Percentiles rank a stretch among this genome's conserved stretches.
Conservation (phyloP, 1,140 invertebrate species). For the Cryptotermes secundus region DNA sequence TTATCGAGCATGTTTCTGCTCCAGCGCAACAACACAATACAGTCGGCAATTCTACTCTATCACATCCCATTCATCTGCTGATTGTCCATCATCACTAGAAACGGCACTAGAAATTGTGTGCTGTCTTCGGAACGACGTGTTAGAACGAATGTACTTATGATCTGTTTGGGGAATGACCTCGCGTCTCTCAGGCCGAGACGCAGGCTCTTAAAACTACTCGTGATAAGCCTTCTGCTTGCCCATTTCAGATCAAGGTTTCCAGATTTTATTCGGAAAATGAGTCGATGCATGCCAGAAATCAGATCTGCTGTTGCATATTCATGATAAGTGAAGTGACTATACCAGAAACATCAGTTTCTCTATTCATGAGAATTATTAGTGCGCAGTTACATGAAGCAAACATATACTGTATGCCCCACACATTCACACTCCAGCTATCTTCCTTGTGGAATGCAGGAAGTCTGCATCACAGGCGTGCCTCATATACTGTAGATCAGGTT, state of each 20-base stretch:
- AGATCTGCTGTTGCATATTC: not conserved
- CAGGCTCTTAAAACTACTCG: too few species aligned
- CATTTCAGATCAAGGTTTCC: too few species aligned
- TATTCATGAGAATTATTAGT: not conserved
- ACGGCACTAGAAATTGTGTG: not conserved
- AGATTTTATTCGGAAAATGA: not conserved
- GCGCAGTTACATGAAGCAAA: not conserved
- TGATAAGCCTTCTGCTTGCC: not conserved
- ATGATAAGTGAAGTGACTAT: not conserved
- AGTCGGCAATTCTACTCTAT: not conserved
- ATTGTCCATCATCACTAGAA: not conserved
- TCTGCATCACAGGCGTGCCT: too few species aligned
- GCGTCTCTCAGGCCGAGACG: too few species aligned
- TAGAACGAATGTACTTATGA: not conserved
- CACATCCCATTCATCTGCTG: not conserved
- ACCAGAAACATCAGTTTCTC: not conserved
- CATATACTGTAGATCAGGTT: too few species aligned
- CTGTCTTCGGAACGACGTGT: not conserved
- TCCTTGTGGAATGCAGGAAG: too few species aligned
- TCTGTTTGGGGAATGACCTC: not conserved
- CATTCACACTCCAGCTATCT: too few species aligned
- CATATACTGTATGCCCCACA: too few species aligned
- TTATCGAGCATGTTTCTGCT: not conserved
- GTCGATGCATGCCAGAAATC: not conserved
- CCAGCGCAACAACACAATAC: not conserved